Evolutionary conservation across 2,113 vertebrate genomes (phyloP).

Genomic region (Dasyornis broadbenti): DNA sequence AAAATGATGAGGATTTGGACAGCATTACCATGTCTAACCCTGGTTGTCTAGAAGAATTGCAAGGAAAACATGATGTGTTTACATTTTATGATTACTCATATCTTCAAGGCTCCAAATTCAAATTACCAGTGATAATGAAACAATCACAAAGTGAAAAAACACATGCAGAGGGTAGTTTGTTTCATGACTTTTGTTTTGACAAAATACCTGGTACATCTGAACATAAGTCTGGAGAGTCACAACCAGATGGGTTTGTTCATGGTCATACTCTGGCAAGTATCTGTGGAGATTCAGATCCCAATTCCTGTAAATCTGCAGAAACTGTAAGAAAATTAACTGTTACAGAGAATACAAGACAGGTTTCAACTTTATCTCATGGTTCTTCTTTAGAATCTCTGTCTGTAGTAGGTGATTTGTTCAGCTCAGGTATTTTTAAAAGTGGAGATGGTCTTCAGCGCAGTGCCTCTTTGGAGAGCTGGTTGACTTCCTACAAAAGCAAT

Average conservation of each 20-base stretch:
- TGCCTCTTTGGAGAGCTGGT: slow-evolving; percentile 88
- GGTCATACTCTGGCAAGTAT: slow-evolving; percentile 48
- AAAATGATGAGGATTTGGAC: slow-evolving; percentile 64
- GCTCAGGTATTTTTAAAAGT: slow-evolving; percentile 76
- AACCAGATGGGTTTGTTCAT: slow-evolving; percentile 37
- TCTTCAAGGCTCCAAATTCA: slow-evolving; percentile 77
- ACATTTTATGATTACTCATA: slow-evolving; percentile 82
- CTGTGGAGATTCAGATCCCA: slow-evolving; percentile 51
- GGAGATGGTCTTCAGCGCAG: slow-evolving; percentile 84
- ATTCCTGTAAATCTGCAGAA: slow-evolving; percentile 45
- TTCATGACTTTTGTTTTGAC: slow-evolving; percentile 74
- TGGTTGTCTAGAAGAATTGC: slow-evolving; percentile 63
- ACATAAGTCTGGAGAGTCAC: slow-evolving; percentile 70
- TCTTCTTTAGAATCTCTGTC: slow-evolving; percentile 92
- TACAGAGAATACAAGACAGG: slow-evolving; percentile 49
- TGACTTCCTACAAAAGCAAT: slow-evolving; percentile 78
- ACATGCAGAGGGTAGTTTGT: slow-evolving; percentile 66
- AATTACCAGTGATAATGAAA: slow-evolving; percentile 71
- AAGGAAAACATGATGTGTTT: slow-evolving; percentile 72
- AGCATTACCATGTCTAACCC: slow-evolving; percentile 38
- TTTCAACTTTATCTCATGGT: slow-evolving; percentile 73
- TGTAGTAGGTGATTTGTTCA: slow-evolving; percentile 83
- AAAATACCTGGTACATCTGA: slow-evolving; percentile 79
- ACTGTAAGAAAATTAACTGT: slow-evolving; percentile 47
- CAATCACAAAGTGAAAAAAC: slow-evolving; percentile 64